Conservation (phyloP, 2,888 invertebrate species). For the Tetranychus truncatus region DNA sequence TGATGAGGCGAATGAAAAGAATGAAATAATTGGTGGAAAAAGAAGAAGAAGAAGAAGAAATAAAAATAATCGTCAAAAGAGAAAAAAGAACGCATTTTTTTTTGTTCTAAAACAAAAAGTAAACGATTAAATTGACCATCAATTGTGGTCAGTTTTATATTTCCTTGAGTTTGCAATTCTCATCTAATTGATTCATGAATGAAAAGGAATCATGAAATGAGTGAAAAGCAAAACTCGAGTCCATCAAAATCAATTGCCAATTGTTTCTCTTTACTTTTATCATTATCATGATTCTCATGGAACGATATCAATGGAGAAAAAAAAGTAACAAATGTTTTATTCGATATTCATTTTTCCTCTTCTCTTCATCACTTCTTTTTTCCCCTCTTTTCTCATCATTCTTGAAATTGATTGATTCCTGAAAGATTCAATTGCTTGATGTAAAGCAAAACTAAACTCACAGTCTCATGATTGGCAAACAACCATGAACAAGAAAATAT, state of each 20-base stretch:
- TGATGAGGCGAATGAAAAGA: no score
- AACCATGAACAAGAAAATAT: background rate
- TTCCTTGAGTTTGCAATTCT: background rate
- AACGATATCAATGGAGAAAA: background rate
- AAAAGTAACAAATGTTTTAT: background rate
- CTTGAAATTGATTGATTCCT: no score
- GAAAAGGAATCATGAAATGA: background rate
- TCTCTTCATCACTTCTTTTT: background rate
- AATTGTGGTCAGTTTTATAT: background rate
- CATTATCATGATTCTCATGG: background rate
- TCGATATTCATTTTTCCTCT: background rate
- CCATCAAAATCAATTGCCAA: background rate
- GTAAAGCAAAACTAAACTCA: no score
- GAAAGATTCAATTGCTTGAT: no score
- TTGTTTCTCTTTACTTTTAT: background rate
- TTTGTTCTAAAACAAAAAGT: background rate
- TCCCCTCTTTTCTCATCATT: background rate
- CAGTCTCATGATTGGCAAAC: background rate
- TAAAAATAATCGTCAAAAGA: no score
- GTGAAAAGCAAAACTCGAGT: background rate
- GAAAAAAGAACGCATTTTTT: background rate
- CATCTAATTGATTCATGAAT: background rate
- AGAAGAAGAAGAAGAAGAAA: no score
- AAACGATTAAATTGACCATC: no score
- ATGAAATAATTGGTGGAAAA: no score